Conservation (phyloP, 1,140 invertebrate species). For the Macrostomum lignano region DNA sequence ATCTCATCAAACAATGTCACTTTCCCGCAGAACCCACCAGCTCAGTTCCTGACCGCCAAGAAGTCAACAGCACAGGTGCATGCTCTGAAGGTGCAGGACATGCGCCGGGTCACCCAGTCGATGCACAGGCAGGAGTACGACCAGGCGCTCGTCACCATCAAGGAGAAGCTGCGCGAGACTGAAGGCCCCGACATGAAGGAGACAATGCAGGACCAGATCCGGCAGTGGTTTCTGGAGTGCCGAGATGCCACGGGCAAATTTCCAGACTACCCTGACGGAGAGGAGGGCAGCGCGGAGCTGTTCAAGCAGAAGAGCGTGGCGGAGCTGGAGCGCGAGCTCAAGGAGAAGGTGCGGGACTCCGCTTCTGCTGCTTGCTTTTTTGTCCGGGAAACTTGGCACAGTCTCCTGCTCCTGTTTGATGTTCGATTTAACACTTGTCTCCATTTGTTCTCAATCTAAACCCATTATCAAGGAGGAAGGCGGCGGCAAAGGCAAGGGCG, state of each 20-base stretch:
- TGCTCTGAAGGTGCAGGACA: slow-evolving; percentile 14
- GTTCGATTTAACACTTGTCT: background rate
- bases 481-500: slow-evolving; percentile 11
- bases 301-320: slow-evolving; percentile 34
- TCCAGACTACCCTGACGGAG: slow-evolving; percentile 59
- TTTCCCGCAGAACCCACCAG: slow-evolving; percentile 5
- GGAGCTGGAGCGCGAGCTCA: slow-evolving; percentile 23
- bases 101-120: slow-evolving; percentile 19
- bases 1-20: no score
- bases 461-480: slow-evolving; percentile 2
- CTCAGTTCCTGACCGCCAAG: slow-evolving; percentile 12
- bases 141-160: slow-evolving; percentile 23
- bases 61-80: slow-evolving; percentile 1
- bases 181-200: slow-evolving; percentile 41
- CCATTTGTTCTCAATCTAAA: background rate
- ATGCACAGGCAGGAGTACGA: slow-evolving; percentile 37
- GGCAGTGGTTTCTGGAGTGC: slow-evolving; percentile 42
- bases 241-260: slow-evolving; percentile 44
- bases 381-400: no score
- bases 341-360: slow-evolving; percentile 20
- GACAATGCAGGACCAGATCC: slow-evolving; percentile 39
- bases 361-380: slow-evolving; percentile 7
- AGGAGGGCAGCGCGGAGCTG: slow-evolving; percentile 50
- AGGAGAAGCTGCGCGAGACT: slow-evolving; percentile 25
- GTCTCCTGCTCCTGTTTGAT: no score